Evolutionary conservation across 2,113 vertebrate species (phyloP).

Genomic region (Aphelocoma coerulescens): DNA sequence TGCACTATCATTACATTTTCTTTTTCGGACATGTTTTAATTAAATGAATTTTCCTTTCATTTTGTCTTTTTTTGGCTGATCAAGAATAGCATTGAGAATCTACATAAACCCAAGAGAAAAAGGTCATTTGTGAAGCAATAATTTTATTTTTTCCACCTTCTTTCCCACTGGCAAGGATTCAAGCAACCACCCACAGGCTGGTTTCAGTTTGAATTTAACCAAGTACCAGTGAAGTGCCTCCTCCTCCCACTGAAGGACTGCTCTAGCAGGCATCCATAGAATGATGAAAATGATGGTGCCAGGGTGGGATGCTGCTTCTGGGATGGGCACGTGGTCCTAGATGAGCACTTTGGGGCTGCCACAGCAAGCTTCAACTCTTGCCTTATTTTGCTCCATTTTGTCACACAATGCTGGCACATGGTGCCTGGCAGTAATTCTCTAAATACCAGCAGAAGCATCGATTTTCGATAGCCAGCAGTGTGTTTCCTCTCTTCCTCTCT

Average conservation of each 20-base stretch:
- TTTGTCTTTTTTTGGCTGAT: background rate
- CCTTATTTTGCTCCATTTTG: background rate
- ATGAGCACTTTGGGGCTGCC: background rate
- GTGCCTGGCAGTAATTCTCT: background rate
- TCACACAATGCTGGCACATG: background rate
- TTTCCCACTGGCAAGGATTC: background rate
- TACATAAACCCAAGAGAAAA: background rate
- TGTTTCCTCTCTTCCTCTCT: background rate
- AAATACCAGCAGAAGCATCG: background rate
- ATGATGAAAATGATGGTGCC: accelerated
- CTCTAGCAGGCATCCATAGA: background rate
- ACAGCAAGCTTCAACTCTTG: background rate
- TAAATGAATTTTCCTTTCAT: background rate
- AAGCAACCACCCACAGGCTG: background rate
- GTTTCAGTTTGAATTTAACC: background rate
- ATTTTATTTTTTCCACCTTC: background rate
- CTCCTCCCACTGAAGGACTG: background rate
- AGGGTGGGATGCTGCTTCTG: background rate
- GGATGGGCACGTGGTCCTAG: background rate
- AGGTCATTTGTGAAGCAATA: background rate
- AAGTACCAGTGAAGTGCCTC: background rate
- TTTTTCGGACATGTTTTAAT: background rate
- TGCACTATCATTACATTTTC: background rate
- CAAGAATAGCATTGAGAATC: background rate
- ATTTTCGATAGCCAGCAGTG: background rate